phyloP scores from a whole-genome alignment of 2,888 invertebrate genomes.

The Agonopterix alstromeriana region DNA sequence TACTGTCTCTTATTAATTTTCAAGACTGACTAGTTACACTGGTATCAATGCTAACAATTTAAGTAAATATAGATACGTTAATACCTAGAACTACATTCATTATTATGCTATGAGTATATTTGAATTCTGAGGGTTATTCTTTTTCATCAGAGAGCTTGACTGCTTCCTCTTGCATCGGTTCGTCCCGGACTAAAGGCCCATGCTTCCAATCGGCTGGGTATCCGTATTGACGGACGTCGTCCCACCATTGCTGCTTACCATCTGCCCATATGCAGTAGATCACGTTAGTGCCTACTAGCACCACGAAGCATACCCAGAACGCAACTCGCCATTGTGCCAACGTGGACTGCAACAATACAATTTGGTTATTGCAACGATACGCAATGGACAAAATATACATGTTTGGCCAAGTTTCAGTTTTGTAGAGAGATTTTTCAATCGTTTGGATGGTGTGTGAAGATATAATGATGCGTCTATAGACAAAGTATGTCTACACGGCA shows the following conservation, averaged over 20 bases:
- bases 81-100: background rate
- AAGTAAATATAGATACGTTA: background rate
- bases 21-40: constrained; percentile 8
- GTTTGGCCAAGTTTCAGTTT: no score
- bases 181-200: constrained; percentile 40
- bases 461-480: no score
- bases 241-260: constrained; percentile 85
- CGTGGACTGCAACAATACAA: constrained; percentile 41
- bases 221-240: constrained; percentile 72
- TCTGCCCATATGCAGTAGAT: constrained; percentile 81
- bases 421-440: no score
- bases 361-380: background rate
- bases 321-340: constrained; percentile 75
- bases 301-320: constrained; percentile 83
- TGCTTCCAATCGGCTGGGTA: constrained; percentile 56
- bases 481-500: no score
- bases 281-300: constrained; percentile 79
- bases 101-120: background rate
- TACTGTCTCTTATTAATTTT: constrained; percentile 2
- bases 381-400: background rate
- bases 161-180: constrained; percentile 37
- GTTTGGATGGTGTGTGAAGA: no score
- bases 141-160: constrained; percentile 34
- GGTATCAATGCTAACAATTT: constrained; percentile 2
- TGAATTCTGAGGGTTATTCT: background rate